Base-by-base conservation (phyloP, 2,797 vertebrate species). In the Pygocentrus nattereri region DNA sequence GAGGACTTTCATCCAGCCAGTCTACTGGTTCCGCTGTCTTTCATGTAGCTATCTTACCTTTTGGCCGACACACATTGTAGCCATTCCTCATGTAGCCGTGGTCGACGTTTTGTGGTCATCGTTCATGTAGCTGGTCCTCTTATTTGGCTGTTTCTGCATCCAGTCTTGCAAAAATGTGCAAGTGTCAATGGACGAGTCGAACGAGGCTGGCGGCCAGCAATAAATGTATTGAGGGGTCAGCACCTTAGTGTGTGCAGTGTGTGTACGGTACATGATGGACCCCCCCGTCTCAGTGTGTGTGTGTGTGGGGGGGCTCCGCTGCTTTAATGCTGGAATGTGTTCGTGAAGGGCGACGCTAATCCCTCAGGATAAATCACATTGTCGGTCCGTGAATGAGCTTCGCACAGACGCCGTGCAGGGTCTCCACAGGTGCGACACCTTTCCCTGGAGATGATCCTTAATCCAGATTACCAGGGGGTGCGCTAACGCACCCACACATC, bases 321-420 rank as follows among this genome's bases (percentile, higher is more conserved):
- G 73, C 13, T 44, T 44, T 47, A 62, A 44, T 44, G 88, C 86
- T 87, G 90, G 84, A 87, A 87, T 21, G 44, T 44, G 56, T 19
- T 30, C 52, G 65, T 49, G 61, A 67, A 31, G 16, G 18, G 62
- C n/a, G 61, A 67, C 25, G 30, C 38, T 78, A 68, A 68, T 68
- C 64, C 64, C 23, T 34, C 12, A 10, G 75, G 49, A 34, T 38
- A 54, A 58, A 69, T 77, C 76, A 52, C 12, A 78, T 78, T 41
- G 44, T 23, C 12, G 44, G n/a, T 49, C 11, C 61, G 58, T 13
- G 23, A 61, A 61, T 61, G 58, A 61, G 58, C 27, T 61, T 23
- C 18, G 34, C 62, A n/a, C 64, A 68, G 30, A 65, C 31, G 38
- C 18, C 38, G 58, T 18, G 8, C 34, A 38, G 31, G 30, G 30